These are phyloP conservation scores for Hydrolagus affinis DNA, from an alignment of 2,113 vertebrate genomes.

Conservation along the genomic window DNA sequence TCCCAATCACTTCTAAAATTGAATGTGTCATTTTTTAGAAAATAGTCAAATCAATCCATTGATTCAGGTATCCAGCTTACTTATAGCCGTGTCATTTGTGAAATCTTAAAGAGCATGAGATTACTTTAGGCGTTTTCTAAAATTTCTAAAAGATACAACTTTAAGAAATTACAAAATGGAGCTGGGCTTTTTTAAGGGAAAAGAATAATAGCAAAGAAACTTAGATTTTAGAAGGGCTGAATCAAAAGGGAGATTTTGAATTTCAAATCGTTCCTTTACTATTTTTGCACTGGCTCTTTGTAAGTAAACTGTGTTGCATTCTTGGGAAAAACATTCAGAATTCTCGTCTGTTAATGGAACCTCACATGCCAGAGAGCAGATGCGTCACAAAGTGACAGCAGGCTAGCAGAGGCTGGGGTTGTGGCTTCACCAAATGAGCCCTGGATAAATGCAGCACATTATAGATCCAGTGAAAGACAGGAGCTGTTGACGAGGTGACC, in stretches of 20 bases:
- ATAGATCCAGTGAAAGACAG: constrained; percentile 56
- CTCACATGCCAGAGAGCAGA: constrained; percentile 47
- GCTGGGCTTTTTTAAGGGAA: neutral
- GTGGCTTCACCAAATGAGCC: constrained; percentile 51
- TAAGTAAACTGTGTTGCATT: neutral
- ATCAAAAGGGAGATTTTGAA: neutral
- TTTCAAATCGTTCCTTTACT: neutral
- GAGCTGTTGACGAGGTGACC: constrained; percentile 60
- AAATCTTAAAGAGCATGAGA: neutral
- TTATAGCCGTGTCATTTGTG: too few species aligned
- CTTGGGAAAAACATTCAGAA: constrained; percentile 31
- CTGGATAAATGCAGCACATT: constrained; percentile 52
- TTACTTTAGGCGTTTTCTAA: neutral
- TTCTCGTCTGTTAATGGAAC: constrained; percentile 27
- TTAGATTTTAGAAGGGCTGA: too few species aligned
- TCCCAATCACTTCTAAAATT: neutral
- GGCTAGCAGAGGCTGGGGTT: constrained; percentile 47
- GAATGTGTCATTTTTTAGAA: neutral
- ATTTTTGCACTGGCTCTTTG: neutral
- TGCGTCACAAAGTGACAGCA: constrained; percentile 50
- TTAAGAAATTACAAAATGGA: neutral
- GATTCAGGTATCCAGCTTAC: neutral
- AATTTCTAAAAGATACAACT: neutral
- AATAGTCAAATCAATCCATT: neutral
- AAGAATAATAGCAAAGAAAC: neutral